Evolutionary conservation across 2,888 invertebrate genomes (phyloP).

Genomic region (Seira ritae): DNA sequence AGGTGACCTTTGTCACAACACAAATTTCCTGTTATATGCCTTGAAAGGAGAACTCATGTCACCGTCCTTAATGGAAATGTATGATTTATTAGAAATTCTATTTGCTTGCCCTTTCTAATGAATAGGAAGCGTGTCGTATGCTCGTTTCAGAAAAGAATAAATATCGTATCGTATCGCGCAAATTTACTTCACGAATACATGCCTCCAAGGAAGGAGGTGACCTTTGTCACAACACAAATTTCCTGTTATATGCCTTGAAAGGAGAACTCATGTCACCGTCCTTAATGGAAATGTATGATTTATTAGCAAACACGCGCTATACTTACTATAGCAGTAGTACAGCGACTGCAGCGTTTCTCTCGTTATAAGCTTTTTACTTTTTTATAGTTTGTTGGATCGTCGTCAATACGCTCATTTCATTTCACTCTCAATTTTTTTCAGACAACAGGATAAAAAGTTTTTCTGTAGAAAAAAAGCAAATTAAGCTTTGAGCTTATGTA

Average conservation of each 20-base stretch:
- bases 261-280: conserved; percentile 36
- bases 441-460: neutral
- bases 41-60: conserved; percentile 28
- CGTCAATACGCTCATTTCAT: conserved; percentile 3
- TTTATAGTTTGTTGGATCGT: neutral
- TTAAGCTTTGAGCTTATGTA: conserved; percentile 4
- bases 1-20: conserved; percentile 30
- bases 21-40: neutral
- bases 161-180: too few relatives aligned
- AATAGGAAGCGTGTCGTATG: neutral
- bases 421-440: neutral
- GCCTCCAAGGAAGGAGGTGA: neutral
- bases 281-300: conserved; percentile 63
- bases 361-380: conserved; percentile 13
- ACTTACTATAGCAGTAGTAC: too few relatives aligned
- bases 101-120: neutral
- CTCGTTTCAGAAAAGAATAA: neutral
- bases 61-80: conserved; percentile 58
- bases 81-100: conserved; percentile 61
- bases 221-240: conserved; percentile 26
- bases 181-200: neutral
- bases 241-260: neutral
- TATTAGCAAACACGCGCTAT: conserved; percentile 46
- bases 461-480: neutral
- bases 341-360: neutral